A percentile compares a stretch with the other conserved stretches of the same genome.
phyloP scores from a whole-genome alignment of 2,113 vertebrate genomes.

The Catharus minimus region DNA sequence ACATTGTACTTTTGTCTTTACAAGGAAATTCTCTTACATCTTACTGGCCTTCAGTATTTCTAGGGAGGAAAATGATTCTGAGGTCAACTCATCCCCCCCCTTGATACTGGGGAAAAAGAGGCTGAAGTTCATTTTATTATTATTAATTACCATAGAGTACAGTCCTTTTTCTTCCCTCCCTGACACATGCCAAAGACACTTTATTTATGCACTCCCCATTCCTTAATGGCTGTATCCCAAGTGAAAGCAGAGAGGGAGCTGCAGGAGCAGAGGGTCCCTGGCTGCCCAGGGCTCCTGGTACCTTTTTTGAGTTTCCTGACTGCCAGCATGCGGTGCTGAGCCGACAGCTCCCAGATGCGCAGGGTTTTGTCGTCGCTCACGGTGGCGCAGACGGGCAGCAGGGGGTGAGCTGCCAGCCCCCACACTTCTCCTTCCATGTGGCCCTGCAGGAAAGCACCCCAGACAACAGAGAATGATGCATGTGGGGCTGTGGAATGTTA shows the following conservation, averaged over 20 bases:
- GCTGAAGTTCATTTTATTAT: neutral
- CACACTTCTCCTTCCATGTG: constrained; percentile 98
- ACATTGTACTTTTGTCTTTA: neutral
- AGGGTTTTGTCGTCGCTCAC: constrained; percentile 96
- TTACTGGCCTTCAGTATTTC: neutral
- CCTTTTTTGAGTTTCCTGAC: constrained; percentile 93
- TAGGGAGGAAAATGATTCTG: neutral
- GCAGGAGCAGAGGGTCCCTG: neutral
- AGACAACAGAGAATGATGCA: neutral
- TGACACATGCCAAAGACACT: constrained; percentile 29
- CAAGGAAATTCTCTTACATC: neutral
- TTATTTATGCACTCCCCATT: neutral
- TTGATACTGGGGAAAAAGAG: neutral
- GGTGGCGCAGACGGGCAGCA: constrained; percentile 93
- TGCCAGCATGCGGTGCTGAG: constrained; percentile 96
- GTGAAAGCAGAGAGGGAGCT: neutral
- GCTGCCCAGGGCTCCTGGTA: neutral
- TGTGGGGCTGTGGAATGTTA: neutral
- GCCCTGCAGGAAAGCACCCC: constrained; percentile 75
- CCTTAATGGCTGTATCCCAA: neutral
- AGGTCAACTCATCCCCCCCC: neutral
- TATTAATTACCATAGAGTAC: constrained; percentile 9
- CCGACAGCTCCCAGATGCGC: constrained; percentile 94
- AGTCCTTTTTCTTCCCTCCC: neutral
- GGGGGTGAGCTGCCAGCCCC: constrained; percentile 92